Percentiles rank a stretch among this genome's conserved stretches.
These are phyloP conservation scores for Echeneis naucrates DNA, from an alignment of 2,797 vertebrate genomes.

Conservation along the genomic window DNA sequence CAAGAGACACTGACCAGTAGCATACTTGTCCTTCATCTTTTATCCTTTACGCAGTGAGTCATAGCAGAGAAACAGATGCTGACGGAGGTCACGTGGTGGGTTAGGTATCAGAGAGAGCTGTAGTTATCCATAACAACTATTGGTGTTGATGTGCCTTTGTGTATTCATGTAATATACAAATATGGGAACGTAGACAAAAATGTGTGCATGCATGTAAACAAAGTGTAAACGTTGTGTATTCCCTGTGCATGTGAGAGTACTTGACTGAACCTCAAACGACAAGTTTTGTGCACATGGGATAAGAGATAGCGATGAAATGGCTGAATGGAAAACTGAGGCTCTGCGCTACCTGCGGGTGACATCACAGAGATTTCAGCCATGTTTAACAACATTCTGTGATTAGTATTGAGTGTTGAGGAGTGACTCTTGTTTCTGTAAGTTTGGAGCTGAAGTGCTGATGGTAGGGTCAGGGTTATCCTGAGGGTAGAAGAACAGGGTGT, in stretches of 20 bases:
- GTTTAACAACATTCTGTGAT: background rate
- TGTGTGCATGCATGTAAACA: background rate
- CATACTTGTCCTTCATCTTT: too few species aligned
- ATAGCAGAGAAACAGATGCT: too few species aligned
- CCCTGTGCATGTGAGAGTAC: too few species aligned
- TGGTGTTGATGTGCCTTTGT: too few species aligned
- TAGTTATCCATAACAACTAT: too few species aligned
- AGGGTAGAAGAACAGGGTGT: slow-evolving; percentile 15
- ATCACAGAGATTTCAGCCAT: background rate
- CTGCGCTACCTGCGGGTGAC: background rate
- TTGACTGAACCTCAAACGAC: background rate
- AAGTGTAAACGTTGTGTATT: background rate
- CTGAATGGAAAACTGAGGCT: background rate
- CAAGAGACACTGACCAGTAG: too few species aligned
- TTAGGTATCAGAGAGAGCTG: too few species aligned
- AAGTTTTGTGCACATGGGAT: background rate
- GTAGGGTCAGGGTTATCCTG: slow-evolving; percentile 21
- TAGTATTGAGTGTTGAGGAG: background rate
- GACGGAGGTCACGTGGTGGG: too few species aligned
- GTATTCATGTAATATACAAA: too few species aligned
- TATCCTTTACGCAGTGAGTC: too few species aligned
- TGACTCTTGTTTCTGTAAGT: background rate
- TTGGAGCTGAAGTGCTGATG: slow-evolving; percentile 1
- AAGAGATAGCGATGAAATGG: background rate
- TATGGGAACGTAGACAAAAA: too few species aligned